A percentile compares a stretch with the other conserved stretches of the same genome.
Conservation (phyloP, 2,797 vertebrate genomes). For the Manis pentadactyla region DNA sequence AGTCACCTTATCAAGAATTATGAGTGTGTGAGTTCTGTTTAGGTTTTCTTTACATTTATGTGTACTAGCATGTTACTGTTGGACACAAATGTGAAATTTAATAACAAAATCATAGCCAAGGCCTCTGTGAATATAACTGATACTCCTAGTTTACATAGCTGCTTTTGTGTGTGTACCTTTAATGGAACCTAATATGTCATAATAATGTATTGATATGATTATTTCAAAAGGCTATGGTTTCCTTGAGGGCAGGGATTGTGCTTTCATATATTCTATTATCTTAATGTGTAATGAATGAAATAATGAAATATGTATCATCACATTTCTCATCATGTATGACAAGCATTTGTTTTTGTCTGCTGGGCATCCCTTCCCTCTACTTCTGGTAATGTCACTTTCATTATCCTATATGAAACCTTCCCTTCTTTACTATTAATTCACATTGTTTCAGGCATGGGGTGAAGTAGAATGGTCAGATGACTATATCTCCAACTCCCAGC, state of each 20-base stretch:
- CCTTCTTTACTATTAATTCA: not conserved
- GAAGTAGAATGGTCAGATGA: not conserved
- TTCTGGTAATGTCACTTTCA: not conserved
- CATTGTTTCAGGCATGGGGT: not conserved
- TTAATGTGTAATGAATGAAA: conserved; percentile 28
- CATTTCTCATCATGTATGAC: not conserved
- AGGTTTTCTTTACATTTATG: not conserved
- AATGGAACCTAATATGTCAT: not conserved
- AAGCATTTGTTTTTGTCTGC: not conserved
- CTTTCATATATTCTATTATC: not conserved
- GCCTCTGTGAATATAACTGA: not conserved
- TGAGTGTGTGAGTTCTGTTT: not conserved
- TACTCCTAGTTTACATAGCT: not conserved
- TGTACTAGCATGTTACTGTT: not conserved
- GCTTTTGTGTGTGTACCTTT: not conserved
- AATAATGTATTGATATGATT: not conserved
- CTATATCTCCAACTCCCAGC: not conserved
- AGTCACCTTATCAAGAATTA: not conserved
- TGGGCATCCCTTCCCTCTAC: not conserved
- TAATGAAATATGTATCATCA: not conserved
- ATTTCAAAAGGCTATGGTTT: conserved; percentile 20
- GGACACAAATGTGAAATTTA: not conserved
- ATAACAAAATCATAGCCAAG: not conserved
- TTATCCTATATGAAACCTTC: not conserved
- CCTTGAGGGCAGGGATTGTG: not conserved